Percentiles rank a stretch among this genome's conserved stretches.
phyloP scores from a whole-genome alignment of 2,797 vertebrate genomes.

The Meda fulgida region DNA sequence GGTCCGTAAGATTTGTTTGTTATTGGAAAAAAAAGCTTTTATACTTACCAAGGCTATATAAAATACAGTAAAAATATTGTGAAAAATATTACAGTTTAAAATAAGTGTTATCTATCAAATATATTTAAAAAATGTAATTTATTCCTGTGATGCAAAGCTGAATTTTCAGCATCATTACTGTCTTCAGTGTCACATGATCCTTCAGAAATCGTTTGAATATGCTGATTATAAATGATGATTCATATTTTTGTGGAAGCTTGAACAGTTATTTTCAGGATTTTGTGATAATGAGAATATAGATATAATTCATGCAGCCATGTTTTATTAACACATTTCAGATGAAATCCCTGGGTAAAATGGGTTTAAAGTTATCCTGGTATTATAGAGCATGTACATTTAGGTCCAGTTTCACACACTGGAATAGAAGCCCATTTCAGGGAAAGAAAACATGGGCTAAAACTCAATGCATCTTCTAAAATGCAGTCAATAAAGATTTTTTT shows the following conservation, averaged over 20 bases:
- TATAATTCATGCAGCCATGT: not conserved
- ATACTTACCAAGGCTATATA: not conserved
- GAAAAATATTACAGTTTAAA: not conserved
- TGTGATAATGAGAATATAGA: no score
- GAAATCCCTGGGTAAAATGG: slow-evolving; percentile 76
- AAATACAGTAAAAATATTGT: not conserved
- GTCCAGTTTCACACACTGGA: not conserved
- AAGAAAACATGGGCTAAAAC: not conserved
- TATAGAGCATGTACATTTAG: slow-evolving; percentile 68
- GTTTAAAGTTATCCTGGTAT: slow-evolving; percentile 72
- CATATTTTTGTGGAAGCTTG: no score
- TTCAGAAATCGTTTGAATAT: not conserved
- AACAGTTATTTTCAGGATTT: no score
- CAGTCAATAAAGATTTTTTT: not conserved
- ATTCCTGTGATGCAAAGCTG: no score
- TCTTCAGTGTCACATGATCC: not conserved
- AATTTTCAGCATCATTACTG: not conserved
- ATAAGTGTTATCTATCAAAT: not conserved
- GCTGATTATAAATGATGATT: not conserved
- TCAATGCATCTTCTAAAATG: not conserved
- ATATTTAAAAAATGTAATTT: not conserved
- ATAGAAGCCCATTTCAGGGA: not conserved
- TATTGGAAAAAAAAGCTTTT: not conserved
- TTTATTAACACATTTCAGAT: slow-evolving; percentile 69
- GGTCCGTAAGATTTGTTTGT: not conserved